Evolutionary conservation across 2,113 vertebrate genomes (phyloP).

Genomic region (Hirundichthys speculiger): DNA sequence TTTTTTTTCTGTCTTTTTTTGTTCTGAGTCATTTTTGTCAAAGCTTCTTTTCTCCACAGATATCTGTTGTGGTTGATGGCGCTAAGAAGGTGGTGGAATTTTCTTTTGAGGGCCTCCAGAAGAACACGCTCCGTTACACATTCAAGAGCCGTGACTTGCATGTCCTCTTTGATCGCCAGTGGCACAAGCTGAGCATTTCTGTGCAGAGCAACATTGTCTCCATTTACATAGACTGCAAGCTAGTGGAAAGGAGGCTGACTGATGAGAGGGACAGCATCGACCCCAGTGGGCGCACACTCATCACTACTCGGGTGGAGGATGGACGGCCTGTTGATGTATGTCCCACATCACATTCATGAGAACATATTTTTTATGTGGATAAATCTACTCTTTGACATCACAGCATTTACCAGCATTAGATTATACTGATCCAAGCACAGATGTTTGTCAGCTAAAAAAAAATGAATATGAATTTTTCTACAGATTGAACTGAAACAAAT

Average conservation of each 20-base stretch:
- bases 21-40: background rate
- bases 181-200: conserved; percentile 93
- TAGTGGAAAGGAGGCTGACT: conserved; percentile 87
- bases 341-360: conserved; percentile 33
- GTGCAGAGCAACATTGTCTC: conserved; percentile 85
- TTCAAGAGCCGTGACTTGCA: conserved; percentile 93
- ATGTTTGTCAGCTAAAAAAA: conserved; percentile 15
- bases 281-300: conserved; percentile 84
- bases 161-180: conserved; percentile 92
- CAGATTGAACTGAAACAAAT: conserved; percentile 93
- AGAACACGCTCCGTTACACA: conserved; percentile 84
- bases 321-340: conserved; percentile 94
- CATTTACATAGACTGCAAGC: conserved; percentile 92
- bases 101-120: conserved; percentile 80
- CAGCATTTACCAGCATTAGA: no score
- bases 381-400: background rate
- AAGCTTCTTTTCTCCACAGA: conserved; percentile 69
- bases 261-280: conserved; percentile 82
- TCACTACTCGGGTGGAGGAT: conserved; percentile 87
- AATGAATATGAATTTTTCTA: no score
- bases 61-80: conserved; percentile 90
- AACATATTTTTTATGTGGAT: background rate
- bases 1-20: background rate
- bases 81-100: conserved; percentile 90
- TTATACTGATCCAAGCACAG: no score